Evolutionary conservation across 64 coral and sea anemone genomes (phyloP).

Genomic region (Actinia equina): DNA sequence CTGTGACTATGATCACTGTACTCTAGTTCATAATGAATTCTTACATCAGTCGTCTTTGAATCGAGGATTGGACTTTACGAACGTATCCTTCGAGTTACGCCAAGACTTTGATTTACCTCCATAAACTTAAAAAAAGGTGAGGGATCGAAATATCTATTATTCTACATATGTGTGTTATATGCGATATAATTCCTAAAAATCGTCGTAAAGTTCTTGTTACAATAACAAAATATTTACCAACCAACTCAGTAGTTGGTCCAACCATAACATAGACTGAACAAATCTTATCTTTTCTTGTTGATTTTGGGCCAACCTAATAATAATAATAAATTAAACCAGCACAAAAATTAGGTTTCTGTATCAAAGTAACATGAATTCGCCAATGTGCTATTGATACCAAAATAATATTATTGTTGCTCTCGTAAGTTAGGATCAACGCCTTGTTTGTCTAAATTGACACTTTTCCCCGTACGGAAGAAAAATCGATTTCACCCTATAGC

Average conservation of each 20-base stretch:
- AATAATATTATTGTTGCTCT: not conserved
- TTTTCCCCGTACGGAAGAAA: too few relatives aligned
- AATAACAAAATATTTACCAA: not conserved
- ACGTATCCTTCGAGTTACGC: not conserved
- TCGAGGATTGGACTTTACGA: not conserved
- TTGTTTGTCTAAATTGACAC: not conserved
- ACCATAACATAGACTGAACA: not conserved
- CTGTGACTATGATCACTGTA: not conserved
- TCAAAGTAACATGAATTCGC: not conserved
- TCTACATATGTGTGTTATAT: not conserved
- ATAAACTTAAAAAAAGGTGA: not conserved
- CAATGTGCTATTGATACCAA: not conserved
- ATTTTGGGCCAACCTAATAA: not conserved
- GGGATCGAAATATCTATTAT: not conserved
- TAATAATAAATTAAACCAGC: too few relatives aligned
- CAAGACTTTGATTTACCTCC: not conserved
- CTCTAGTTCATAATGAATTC: not conserved
- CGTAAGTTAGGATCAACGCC: not conserved
- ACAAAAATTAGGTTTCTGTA: too few relatives aligned
- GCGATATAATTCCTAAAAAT: not conserved
- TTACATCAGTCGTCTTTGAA: not conserved
- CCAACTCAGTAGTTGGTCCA: not conserved
- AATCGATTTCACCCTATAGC: too few relatives aligned
- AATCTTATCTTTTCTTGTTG: not conserved
- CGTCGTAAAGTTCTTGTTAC: too few relatives aligned